Evolutionary conservation across 2,113 vertebrate species (phyloP).

Genomic region (Phainopepla nitens): DNA sequence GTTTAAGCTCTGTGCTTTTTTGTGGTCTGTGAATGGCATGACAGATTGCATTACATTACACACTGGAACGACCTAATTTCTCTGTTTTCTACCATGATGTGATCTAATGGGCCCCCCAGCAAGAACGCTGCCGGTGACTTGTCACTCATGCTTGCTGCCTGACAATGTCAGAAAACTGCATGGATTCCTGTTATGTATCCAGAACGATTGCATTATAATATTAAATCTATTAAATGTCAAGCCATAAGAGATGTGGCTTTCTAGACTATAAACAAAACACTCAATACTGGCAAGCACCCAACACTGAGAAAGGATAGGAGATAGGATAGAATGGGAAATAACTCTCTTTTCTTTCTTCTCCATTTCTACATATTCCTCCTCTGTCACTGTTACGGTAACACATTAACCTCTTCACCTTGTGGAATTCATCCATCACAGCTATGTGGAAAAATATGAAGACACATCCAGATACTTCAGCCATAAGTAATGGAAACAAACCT

Average conservation of each 20-base stretch:
- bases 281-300: not conserved
- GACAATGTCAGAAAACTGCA: not conserved
- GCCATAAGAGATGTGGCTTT: not conserved
- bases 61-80: not conserved
- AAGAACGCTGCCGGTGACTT: not conserved
- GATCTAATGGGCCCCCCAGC: conserved; percentile 16
- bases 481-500: not conserved
- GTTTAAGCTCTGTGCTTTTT: not conserved
- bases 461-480: not conserved
- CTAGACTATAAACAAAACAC: not conserved
- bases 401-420: not conserved
- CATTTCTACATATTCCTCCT: not conserved
- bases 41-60: not conserved
- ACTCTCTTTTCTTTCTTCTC: not conserved
- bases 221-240: not conserved
- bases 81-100: not conserved
- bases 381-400: not conserved
- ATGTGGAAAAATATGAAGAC: not conserved
- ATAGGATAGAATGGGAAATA: not conserved
- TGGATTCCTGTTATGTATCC: not conserved
- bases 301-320: not conserved
- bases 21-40: not conserved
- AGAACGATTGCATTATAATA: not conserved
- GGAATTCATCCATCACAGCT: not conserved
- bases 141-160: not conserved